Evolutionary conservation across 92 coral and sea anemone genomes (phyloP), one percentile per base, ranked within the genome.

Genomic region (Umimayanthus chanpuru): DNA sequence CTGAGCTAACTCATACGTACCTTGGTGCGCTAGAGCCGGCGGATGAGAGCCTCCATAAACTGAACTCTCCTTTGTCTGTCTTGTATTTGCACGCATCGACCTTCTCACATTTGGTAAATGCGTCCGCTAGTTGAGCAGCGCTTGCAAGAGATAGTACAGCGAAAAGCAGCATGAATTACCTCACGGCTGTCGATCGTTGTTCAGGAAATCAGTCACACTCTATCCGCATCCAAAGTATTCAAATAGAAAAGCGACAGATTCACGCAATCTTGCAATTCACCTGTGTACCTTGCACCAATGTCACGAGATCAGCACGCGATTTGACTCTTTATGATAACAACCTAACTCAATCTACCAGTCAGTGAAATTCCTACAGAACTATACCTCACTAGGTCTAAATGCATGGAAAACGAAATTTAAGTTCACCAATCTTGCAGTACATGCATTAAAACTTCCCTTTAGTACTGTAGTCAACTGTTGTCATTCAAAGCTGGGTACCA

Each of bases 21-120:
- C 81, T 77, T 4, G 81, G 81, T 12, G 81, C 55, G 36, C 1
- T 49, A 65, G 36, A 44, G 14, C 61, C 81, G 16, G 16, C 44
- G 5, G 61, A 12, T 15, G 65, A 43, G 38, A 77, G 81, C 0
- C 39, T 44, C 81, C 61, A 77, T 32, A 77, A 44, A 12, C 65
- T 77, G 5, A 41, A n/a, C 61, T 77, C 81, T n/a, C 65, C 81
- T 47, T 47, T 50, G 44, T 77, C 30, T 25, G 81, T 77, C 61
- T 47, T 43, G 81, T 77, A 77, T 49, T 14, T 77, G 11, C 81
- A 77, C 2, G 55, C 7, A 26, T 77, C 65, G 5, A 77, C 81
- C 11, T 77, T 77, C 61, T 77, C 81, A 77, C 81, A 77, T 77
- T 77, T 77, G 28, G 81, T 77, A 23, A 77, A 44, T 25, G 81